Evolutionary conservation across 2,888 invertebrate genomes (phyloP).

Genomic region (Drosophila longiperda): DNA sequence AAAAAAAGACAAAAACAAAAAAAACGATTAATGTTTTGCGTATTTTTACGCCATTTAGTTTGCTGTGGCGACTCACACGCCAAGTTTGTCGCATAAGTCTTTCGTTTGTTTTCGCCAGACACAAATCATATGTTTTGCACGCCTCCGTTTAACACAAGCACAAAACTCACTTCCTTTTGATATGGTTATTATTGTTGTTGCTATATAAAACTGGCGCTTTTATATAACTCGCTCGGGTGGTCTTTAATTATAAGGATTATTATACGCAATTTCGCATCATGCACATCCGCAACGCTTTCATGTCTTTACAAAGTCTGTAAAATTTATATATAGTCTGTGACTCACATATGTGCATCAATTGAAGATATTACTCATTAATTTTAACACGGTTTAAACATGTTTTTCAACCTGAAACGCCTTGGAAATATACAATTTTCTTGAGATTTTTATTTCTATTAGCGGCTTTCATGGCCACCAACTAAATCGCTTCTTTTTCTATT

Average conservation of each 20-base stretch:
- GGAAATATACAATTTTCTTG: slow-evolving; percentile 43
- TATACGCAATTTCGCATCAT: slow-evolving; percentile 53
- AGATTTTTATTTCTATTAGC: slow-evolving; percentile 11
- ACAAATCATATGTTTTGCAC: slow-evolving; percentile 39
- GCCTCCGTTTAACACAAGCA: slow-evolving; percentile 43
- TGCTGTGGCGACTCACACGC: slow-evolving; percentile 46
- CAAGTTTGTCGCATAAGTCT: slow-evolving; percentile 73
- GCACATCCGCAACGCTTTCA: slow-evolving; percentile 59
- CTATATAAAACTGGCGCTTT: slow-evolving; percentile 25
- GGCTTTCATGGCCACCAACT: slow-evolving; percentile 32
- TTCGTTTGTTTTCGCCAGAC: slow-evolving; percentile 66
- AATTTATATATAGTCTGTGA: slow-evolving; percentile 1
- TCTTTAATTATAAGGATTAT: slow-evolving; percentile 77
- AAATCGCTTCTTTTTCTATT: slow-evolving; percentile 1
- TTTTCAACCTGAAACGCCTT: slow-evolving; percentile 21
- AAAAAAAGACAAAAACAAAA: slow-evolving; percentile 15
- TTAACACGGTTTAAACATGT: slow-evolving; percentile 32
- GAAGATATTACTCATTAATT: slow-evolving; percentile 35
- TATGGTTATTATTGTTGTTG: slow-evolving; percentile 51
- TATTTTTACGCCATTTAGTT: slow-evolving; percentile 66
- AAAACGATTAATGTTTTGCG: slow-evolving; percentile 61
- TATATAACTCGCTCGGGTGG: slow-evolving; percentile 52
- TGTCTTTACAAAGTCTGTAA: slow-evolving; percentile 8
- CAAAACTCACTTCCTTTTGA: slow-evolving; percentile 65
- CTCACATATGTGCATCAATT: slow-evolving; percentile 18